Percentiles rank a stretch among this genome's conserved stretches.
Evolutionary conservation across 1,140 invertebrate genomes (phyloP).

Genomic region (Stegodyphus dumicola): DNA sequence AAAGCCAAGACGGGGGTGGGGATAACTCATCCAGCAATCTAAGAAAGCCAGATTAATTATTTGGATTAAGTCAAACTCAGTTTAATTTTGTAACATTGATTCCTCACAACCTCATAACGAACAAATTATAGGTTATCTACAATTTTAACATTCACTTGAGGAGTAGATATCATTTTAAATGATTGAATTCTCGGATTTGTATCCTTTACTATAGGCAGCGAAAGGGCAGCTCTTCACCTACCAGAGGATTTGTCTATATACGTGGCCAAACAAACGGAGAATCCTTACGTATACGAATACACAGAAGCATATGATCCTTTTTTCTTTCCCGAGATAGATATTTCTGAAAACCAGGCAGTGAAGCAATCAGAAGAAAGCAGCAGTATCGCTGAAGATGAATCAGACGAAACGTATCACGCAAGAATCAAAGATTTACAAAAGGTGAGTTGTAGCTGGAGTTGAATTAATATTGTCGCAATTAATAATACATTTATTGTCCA

Average conservation of each 20-base stretch:
- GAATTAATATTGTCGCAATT: background rate
- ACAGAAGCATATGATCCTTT: slow-evolving; percentile 33
- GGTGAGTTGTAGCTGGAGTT: background rate
- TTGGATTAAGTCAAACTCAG: too few species aligned
- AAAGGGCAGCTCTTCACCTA: slow-evolving; percentile 36
- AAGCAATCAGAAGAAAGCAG: background rate
- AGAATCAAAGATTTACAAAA: slow-evolving; percentile 36
- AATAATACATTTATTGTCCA: too few species aligned
- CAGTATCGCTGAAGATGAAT: background rate
- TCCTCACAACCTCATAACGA: too few species aligned
- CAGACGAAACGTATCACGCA: slow-evolving; percentile 19
- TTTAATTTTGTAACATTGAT: too few species aligned
- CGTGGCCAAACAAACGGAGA: slow-evolving; percentile 17
- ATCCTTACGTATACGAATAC: slow-evolving; percentile 21
- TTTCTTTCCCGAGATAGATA: background rate
- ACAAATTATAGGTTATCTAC: too few species aligned
- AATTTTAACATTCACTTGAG: too few species aligned
- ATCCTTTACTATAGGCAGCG: slow-evolving; percentile 12
- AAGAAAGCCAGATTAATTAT: too few species aligned
- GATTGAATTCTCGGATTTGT: background rate
- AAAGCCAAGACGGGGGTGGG: too few species aligned
- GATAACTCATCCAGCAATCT: too few species aligned
- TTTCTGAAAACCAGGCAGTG: background rate
- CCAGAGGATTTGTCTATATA: slow-evolving; percentile 17
- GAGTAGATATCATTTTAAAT: background rate